Evolutionary conservation across 2,113 vertebrate genomes (phyloP).

Genomic region (Vulpes ferrilata): DNA sequence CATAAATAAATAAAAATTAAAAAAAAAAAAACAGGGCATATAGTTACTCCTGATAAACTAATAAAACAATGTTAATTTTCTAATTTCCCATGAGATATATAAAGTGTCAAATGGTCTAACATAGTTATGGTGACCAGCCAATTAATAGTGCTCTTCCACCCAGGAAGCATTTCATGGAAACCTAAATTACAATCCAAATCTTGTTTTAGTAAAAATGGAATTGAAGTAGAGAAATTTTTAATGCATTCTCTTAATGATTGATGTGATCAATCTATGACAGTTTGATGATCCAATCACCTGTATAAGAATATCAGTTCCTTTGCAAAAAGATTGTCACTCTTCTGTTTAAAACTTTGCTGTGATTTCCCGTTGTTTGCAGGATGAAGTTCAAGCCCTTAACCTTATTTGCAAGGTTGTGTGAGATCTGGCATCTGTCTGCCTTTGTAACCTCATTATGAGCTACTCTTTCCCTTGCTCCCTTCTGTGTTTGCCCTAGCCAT

Average conservation of each 20-base stretch:
- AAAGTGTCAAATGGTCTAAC: not conserved
- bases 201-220: slow-evolving; percentile 35
- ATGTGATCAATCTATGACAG: not conserved
- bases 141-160: not conserved
- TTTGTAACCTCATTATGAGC: not conserved
- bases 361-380: slow-evolving; percentile 19
- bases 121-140: not conserved
- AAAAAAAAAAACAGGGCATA: not conserved
- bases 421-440: not conserved
- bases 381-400: slow-evolving; percentile 6
- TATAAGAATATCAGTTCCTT: slow-evolving; percentile 11
- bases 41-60: slow-evolving; percentile 9
- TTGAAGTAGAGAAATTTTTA: not conserved
- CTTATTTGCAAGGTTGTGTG: not conserved
- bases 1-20: too few species aligned
- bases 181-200: slow-evolving; percentile 9
- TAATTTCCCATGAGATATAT: slow-evolving; percentile 2
- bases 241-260: slow-evolving; percentile 45
- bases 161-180: not conserved
- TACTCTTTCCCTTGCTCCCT: not conserved
- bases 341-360: slow-evolving; percentile 37
- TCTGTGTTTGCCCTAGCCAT: not conserved
- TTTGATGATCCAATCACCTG: not conserved
- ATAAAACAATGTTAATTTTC: slow-evolving; percentile 40
- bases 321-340: slow-evolving; percentile 6